Evolutionary conservation across 2,888 invertebrate species (phyloP).

Genomic region (Acronicta alni): DNA sequence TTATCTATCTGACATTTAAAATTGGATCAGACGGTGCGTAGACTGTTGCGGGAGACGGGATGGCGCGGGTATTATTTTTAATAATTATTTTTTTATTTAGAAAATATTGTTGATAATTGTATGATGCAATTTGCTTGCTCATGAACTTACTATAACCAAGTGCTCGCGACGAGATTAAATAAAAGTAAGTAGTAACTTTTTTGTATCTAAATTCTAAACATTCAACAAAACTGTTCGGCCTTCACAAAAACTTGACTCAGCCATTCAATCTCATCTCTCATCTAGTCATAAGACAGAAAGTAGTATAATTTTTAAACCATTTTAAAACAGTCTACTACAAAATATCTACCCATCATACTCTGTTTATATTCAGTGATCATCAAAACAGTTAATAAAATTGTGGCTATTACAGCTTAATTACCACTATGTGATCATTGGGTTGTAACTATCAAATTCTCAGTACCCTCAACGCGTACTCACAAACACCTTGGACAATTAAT

Average conservation of each 20-base stretch:
- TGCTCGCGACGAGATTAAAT: too few species aligned
- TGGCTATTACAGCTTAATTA: conserved; percentile 22
- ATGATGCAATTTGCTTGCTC: too few species aligned
- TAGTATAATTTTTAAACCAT: too few species aligned
- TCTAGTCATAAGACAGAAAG: too few species aligned
- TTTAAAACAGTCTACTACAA: background rate
- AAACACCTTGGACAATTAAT: background rate
- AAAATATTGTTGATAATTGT: background rate
- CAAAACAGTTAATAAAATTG: conserved; percentile 27
- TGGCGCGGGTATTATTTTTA: conserved; percentile 37
- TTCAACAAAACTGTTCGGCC: too few species aligned
- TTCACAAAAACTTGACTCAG: too few species aligned
- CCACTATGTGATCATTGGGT: conserved; percentile 6
- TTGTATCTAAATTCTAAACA: too few species aligned
- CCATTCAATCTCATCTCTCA: too few species aligned
- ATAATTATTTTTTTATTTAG: conserved; percentile 21
- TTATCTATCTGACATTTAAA: conserved; percentile 89
- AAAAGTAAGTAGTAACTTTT: too few species aligned
- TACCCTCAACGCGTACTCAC: background rate
- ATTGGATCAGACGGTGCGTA: conserved; percentile 82
- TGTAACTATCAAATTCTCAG: conserved; percentile 9
- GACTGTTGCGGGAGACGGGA: conserved; percentile 67
- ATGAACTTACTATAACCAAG: too few species aligned
- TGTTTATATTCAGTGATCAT: conserved; percentile 29
- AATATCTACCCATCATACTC: background rate